Conservation (phyloP, 37 sponge, comb jelly and placozoan species). For the Geodia barretti region DNA sequence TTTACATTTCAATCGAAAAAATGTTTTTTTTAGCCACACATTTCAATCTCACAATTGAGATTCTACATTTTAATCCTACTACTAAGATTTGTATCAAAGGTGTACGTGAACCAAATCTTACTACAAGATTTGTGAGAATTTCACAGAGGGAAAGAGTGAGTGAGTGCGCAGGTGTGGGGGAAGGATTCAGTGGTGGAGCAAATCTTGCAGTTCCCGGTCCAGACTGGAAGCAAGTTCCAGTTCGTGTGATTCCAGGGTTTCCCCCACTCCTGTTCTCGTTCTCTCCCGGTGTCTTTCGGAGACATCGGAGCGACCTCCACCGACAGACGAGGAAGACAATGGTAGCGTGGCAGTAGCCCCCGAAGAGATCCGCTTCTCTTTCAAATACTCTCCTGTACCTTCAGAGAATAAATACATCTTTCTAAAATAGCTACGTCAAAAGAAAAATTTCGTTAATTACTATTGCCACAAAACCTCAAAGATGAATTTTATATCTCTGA, state of each 20-base stretch:
- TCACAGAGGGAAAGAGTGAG: too few relatives aligned
- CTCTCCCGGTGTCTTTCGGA: too few relatives aligned
- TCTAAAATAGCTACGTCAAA: too few relatives aligned
- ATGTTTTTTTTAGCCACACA: too few relatives aligned
- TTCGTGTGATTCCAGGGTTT: neutral
- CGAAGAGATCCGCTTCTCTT: neutral
- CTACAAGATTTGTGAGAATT: too few relatives aligned
- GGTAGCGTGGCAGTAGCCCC: neutral
- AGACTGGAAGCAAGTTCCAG: neutral
- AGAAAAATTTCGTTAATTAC: too few relatives aligned
- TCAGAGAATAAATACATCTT: neutral
- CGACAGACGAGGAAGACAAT: neutral
- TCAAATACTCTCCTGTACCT: neutral
- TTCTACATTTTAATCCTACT: neutral
- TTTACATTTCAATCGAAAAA: too few relatives aligned
- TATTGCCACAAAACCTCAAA: too few relatives aligned
- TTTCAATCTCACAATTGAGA: neutral
- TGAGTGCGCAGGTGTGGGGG: too few relatives aligned
- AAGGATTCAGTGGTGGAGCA: too few relatives aligned
- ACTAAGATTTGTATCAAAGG: neutral
- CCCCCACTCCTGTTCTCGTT: too few relatives aligned
- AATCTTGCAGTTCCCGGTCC: neutral
- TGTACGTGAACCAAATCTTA: neutral
- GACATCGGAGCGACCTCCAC: neutral
- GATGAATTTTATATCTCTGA: too few relatives aligned